Evolutionary conservation across 2,888 invertebrate species (phyloP).

Genomic region (Gari tellinella): DNA sequence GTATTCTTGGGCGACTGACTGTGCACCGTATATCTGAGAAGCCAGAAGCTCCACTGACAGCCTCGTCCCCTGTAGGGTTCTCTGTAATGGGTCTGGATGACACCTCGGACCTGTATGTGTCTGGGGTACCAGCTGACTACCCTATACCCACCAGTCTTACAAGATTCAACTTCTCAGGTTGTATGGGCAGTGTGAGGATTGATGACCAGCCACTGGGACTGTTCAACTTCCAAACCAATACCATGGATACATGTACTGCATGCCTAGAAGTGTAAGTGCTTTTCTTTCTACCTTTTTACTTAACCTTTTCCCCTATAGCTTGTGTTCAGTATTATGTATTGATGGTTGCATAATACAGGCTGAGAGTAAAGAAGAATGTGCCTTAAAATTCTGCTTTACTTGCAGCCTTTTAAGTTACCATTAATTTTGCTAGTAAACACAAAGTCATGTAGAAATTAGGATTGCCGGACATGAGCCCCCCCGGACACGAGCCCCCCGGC

Average conservation of each 20-base stretch:
- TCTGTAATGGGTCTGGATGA: conserved; percentile 87
- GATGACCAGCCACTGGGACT: conserved; percentile 93
- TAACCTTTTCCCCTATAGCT: background rate
- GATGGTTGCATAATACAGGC: too few relatives aligned
- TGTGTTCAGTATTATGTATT: too few relatives aligned
- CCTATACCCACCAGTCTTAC: conserved; percentile 60
- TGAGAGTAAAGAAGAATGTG: too few relatives aligned
- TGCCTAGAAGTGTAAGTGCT: conserved; percentile 90
- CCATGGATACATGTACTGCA: conserved; percentile 87
- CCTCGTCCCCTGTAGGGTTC: conserved; percentile 87
- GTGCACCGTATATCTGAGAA: conserved; percentile 86
- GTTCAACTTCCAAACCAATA: conserved; percentile 90
- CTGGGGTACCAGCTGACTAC: conserved; percentile 65
- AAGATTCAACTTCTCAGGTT: conserved; percentile 87
- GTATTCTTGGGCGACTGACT: conserved; percentile 89
- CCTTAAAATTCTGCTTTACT: too few relatives aligned
- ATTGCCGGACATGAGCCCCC: too few relatives aligned
- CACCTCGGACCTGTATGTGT: conserved; percentile 68
- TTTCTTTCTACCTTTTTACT: background rate
- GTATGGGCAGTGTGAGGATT: conserved; percentile 91
- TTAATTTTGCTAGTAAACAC: too few relatives aligned
- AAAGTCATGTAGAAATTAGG: too few relatives aligned
- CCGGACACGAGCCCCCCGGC: too few relatives aligned
- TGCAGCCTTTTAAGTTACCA: too few relatives aligned
- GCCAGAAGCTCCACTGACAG: conserved; percentile 80